phyloP scores from a whole-genome alignment of 2,888 invertebrate genomes.

The Xestia c-nigrum region DNA sequence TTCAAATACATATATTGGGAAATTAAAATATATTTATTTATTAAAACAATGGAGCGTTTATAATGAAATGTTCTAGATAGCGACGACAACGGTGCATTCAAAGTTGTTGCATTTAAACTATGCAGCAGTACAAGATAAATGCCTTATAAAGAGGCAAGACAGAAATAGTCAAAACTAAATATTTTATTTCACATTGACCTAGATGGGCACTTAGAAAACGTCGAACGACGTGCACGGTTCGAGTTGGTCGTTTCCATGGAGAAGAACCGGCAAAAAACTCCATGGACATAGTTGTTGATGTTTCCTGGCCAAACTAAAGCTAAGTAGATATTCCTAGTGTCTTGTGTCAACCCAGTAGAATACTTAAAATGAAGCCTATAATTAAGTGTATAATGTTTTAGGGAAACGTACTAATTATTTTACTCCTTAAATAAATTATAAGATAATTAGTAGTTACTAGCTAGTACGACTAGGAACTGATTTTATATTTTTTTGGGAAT shows the following conservation, averaged over 20 bases:
- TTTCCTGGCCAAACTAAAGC: not conserved
- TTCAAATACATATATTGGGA: slow-evolving; percentile 10
- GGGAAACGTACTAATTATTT: not conserved
- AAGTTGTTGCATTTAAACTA: not conserved
- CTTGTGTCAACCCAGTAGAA: not conserved
- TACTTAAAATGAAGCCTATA: not conserved
- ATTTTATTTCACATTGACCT: too few relatives aligned
- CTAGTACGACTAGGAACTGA: not conserved
- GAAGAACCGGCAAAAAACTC: too few relatives aligned
- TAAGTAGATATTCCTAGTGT: not conserved
- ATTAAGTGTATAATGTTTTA: not conserved
- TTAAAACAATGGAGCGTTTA: not conserved
- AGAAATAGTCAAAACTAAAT: too few relatives aligned
- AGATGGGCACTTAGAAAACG: too few relatives aligned
- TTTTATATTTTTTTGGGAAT: not conserved
- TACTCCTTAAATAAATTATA: not conserved
- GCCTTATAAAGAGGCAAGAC: too few relatives aligned
- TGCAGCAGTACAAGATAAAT: too few relatives aligned
- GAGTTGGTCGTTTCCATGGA: too few relatives aligned
- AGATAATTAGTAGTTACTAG: not conserved
- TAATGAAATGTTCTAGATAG: not conserved
- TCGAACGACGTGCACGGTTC: too few relatives aligned
- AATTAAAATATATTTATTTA: not conserved
- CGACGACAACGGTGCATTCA: not conserved
- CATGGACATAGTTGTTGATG: not conserved